Evolutionary conservation across 2,113 vertebrate genomes (phyloP).

Genomic region (Leucopsar rothschildi): DNA sequence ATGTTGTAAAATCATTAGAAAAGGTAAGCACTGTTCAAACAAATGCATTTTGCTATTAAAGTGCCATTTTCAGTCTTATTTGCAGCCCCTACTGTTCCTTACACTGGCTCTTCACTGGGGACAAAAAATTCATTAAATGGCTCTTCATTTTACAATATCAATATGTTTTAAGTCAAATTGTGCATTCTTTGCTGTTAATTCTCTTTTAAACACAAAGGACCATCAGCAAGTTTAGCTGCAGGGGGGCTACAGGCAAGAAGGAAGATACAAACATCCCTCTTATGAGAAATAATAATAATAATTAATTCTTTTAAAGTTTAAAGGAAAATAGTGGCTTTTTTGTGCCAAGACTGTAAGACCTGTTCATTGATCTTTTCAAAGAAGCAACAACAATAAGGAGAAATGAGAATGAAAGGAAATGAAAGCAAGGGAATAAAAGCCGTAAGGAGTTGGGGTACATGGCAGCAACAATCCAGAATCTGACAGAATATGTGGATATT

Average conservation of each 20-base stretch:
- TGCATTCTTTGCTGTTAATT: slow-evolving; percentile 63
- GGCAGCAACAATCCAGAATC: slow-evolving; percentile 1
- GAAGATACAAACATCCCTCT: slow-evolving; percentile 54
- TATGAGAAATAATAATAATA: slow-evolving; percentile 31
- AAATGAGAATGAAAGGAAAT: slow-evolving; percentile 51
- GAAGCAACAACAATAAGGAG: slow-evolving; percentile 40
- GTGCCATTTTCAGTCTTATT: slow-evolving; percentile 54
- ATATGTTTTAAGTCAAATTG: slow-evolving; percentile 70
- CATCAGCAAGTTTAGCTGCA: slow-evolving; percentile 59
- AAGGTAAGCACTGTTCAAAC: slow-evolving; percentile 37
- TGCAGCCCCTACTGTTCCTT: slow-evolving; percentile 64
- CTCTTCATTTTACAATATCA: slow-evolving; percentile 61
- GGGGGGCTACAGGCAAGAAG: slow-evolving; percentile 53
- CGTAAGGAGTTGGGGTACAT: background rate
- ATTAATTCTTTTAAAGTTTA: slow-evolving; percentile 63
- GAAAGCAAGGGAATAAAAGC: slow-evolving; percentile 59
- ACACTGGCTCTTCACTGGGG: slow-evolving; percentile 49
- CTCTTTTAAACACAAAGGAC: slow-evolving; percentile 64
- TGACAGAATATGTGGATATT: background rate
- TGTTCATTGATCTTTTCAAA: slow-evolving; percentile 70
- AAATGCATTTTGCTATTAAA: slow-evolving; percentile 53
- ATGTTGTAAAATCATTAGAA: slow-evolving; percentile 61
- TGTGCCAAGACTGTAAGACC: slow-evolving; percentile 13
- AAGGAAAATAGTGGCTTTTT: slow-evolving; percentile 65
- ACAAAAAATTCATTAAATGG: slow-evolving; percentile 66